A percentile compares a stretch with the other conserved stretches of the same genome.
Evolutionary conservation across 2,888 invertebrate species (phyloP).

Genomic region (Chaitophorus viminalis): DNA sequence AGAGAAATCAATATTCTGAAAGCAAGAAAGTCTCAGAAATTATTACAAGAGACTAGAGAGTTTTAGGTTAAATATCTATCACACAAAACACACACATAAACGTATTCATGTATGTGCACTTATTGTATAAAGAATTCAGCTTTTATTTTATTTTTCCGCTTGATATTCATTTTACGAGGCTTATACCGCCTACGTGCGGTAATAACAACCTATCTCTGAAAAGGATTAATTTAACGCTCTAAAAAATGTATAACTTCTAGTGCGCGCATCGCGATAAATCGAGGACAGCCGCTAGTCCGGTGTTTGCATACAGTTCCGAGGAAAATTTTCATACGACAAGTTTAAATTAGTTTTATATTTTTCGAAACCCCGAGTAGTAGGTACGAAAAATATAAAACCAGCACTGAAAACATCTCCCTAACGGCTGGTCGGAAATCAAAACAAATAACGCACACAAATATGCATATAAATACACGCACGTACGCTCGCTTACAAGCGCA

Average conservation of each 20-base stretch:
- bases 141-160: neutral
- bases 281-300: neutral
- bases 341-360: constrained; percentile 31
- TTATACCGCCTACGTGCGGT: neutral
- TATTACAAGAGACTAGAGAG: neutral
- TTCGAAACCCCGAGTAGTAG: neutral
- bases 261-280: constrained; percentile 12
- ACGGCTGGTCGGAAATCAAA: constrained; percentile 32
- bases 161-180: neutral
- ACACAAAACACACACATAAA: neutral
- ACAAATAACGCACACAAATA: neutral
- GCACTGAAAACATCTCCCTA: constrained; percentile 28
- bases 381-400: neutral
- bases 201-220: constrained; percentile 5
- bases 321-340: constrained; percentile 28
- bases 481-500: no score
- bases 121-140: neutral
- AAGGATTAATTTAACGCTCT: constrained; percentile 31
- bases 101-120: neutral
- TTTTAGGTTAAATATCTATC: neutral
- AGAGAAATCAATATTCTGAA: neutral
- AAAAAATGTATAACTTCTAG: constrained; percentile 31
- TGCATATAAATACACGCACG: neutral
- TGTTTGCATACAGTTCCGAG: neutral
- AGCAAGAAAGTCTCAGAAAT: neutral